Evolutionary conservation across 2,888 invertebrate species (phyloP).

Genomic region (Eudasyphora cyanicolor): DNA sequence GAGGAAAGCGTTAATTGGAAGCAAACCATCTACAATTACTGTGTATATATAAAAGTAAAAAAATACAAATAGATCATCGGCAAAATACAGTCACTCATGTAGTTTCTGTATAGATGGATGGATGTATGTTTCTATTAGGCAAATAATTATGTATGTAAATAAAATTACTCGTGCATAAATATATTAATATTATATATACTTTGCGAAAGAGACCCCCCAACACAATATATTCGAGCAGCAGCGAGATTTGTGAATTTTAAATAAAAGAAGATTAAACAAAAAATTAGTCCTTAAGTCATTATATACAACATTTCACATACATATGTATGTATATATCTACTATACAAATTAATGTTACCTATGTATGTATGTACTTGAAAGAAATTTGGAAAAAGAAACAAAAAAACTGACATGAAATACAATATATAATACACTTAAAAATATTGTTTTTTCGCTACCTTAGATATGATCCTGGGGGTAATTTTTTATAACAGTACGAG

Average conservation of each 20-base stretch:
- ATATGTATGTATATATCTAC: neutral
- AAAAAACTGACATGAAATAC: slow-evolving; percentile 20
- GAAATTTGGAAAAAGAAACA: slow-evolving; percentile 3
- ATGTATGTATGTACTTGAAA: slow-evolving; percentile 22
- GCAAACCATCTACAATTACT: neutral
- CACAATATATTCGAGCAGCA: slow-evolving; percentile 11
- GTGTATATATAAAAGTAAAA: neutral
- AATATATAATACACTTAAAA: slow-evolving; percentile 17
- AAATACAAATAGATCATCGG: too few relatives aligned
- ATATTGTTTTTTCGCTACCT: neutral
- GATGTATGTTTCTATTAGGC: slow-evolving; percentile 2
- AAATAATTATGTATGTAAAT: slow-evolving; percentile 20
- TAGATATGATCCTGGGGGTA: neutral
- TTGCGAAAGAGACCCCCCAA: neutral
- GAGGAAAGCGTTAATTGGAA: too few relatives aligned
- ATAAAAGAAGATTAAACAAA: slow-evolving; percentile 18
- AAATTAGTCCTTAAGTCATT: slow-evolving; percentile 6
- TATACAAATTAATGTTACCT: slow-evolving; percentile 16
- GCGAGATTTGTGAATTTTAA: slow-evolving; percentile 29
- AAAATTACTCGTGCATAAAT: slow-evolving; percentile 4
- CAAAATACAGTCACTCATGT: too few relatives aligned
- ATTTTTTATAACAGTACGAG: too few relatives aligned
- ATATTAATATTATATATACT: slow-evolving; percentile 11
- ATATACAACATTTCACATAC: neutral
- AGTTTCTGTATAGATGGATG: too few relatives aligned